These are phyloP conservation scores for Phoebastria nigripes DNA, from an alignment of 2,797 vertebrate genomes.

Conservation along the genomic window DNA sequence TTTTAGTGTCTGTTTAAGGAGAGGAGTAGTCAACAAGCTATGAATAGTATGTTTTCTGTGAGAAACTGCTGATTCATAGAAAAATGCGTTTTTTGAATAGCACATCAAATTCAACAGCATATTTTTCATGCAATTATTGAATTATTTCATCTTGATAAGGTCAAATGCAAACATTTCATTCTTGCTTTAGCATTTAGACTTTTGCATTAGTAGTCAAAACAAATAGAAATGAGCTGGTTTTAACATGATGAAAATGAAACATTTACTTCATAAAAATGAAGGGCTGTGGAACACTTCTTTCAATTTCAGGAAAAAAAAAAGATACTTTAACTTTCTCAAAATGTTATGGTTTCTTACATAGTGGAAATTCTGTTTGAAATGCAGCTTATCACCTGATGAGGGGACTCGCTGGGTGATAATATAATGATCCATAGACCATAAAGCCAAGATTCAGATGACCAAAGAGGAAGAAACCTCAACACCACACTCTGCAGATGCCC, in stretches of 20 bases:
- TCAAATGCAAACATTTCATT: neutral
- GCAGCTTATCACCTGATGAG: neutral
- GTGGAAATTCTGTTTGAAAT: neutral
- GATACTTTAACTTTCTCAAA: neutral
- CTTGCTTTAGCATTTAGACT: neutral
- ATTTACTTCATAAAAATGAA: neutral
- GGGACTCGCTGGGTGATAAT: neutral
- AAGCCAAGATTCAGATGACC: neutral
- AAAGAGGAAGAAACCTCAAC: neutral
- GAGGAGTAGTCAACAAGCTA: neutral
- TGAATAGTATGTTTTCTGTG: neutral
- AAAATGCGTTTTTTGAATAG: neutral
- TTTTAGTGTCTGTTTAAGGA: neutral
- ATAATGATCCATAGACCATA: neutral
- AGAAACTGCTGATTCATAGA: neutral
- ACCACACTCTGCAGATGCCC: neutral
- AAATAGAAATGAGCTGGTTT: neutral
- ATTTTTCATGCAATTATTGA: neutral
- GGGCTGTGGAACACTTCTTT: neutral
- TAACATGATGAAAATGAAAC: neutral
- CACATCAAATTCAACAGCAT: neutral
- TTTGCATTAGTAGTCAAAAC: neutral
- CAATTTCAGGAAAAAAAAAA: neutral
- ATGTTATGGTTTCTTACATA: neutral
- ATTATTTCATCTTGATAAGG: neutral